Percentiles rank a stretch among this genome's conserved stretches.
phyloP scores from a whole-genome alignment of 2,888 invertebrate species.

The Tolmerus cingulatus region DNA sequence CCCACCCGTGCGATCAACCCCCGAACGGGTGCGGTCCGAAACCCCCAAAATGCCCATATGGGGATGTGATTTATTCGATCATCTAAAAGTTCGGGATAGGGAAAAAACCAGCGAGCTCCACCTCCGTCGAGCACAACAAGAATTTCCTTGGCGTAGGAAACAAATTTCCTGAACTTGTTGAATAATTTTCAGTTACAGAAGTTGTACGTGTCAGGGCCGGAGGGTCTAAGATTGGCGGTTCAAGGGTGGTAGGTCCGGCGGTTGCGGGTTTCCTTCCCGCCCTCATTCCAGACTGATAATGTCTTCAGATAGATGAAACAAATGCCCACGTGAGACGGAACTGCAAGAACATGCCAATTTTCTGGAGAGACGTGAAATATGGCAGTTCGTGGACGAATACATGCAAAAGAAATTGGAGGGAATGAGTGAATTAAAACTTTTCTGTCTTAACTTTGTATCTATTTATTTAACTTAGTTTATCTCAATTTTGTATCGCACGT shows the following conservation, averaged over 20 bases:
- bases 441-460: background rate
- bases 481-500: background rate
- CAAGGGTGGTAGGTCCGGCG: background rate
- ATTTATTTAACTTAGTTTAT: background rate
- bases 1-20: background rate
- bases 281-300: constrained; percentile 44
- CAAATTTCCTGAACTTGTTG: constrained; percentile 48
- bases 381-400: background rate
- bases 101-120: background rate
- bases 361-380: background rate
- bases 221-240: background rate
- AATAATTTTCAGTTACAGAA: constrained; percentile 46
- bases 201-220: constrained; percentile 17
- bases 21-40: background rate
- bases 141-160: background rate
- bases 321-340: constrained; percentile 4
- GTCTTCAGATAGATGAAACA: constrained; percentile 43
- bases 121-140: background rate
- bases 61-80: constrained; percentile 39
- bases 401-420: background rate
- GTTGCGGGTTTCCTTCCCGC: constrained; percentile 36
- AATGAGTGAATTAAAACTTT: background rate
- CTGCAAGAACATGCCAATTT: background rate
- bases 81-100: background rate
- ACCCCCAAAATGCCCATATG: constrained; percentile 15